Evolutionary conservation across 92 coral and sea anemone species (phyloP).

Genomic region (Epizoanthus rinbou): DNA sequence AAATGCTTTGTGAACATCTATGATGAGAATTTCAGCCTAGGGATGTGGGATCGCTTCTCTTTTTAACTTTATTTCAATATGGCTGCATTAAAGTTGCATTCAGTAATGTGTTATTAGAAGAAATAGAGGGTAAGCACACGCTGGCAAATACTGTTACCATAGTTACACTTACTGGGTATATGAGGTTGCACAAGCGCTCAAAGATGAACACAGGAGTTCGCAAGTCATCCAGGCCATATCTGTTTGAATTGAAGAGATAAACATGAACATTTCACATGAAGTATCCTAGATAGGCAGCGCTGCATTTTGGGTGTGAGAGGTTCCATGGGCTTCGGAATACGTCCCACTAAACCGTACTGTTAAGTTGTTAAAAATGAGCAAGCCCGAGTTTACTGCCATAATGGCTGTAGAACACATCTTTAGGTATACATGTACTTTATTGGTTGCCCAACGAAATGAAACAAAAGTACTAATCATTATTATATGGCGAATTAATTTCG

Average conservation of each 20-base stretch:
- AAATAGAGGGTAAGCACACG: background rate
- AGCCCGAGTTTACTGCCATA: background rate
- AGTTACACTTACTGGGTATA: constrained; percentile 83
- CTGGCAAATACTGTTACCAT: background rate
- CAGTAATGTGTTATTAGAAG: too few relatives aligned
- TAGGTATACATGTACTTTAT: background rate
- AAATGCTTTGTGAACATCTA: too few relatives aligned
- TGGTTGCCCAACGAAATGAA: background rate
- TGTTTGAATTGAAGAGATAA: constrained; percentile 24
- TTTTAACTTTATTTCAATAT: too few relatives aligned
- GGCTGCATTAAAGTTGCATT: too few relatives aligned
- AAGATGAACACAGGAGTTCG: constrained; percentile 98
- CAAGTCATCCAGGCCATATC: constrained; percentile 95
- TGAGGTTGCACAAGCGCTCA: constrained; percentile 95
- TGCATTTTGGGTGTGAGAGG: too few relatives aligned
- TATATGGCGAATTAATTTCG: too few relatives aligned
- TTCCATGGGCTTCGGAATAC: too few relatives aligned
- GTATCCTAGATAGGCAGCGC: too few relatives aligned
- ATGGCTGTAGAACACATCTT: background rate
- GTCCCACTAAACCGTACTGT: too few relatives aligned
- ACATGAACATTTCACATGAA: background rate
- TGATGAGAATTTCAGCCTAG: too few relatives aligned
- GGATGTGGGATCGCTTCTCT: too few relatives aligned
- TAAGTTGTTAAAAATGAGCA: background rate
- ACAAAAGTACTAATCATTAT: background rate